Evolutionary conservation across 2,113 vertebrate genomes (phyloP), one percentile per base, ranked within the genome.

Genomic region (Sorex araneus): DNA sequence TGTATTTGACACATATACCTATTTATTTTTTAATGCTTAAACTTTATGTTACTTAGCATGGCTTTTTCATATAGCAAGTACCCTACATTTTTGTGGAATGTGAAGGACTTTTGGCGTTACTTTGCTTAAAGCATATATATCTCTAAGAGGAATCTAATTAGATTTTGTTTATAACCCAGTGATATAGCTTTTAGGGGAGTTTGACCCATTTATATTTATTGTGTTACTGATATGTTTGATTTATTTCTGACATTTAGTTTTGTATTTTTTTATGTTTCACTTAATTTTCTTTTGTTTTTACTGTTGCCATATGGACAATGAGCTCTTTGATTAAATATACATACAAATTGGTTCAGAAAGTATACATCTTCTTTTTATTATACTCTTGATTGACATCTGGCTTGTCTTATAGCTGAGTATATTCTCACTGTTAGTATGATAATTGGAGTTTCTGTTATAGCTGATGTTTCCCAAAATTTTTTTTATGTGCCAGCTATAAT

Each of bases 151-250:
- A 40, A 50, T 50, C 19, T 32, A 79, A 76, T 82, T 88, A 21
- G 11, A 63, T 77, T 83, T 94, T 90, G 81, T 43, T 93, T 94
- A 73, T 90, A 34, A 85, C 28, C 3, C 16, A 93, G 6, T 82
- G 19, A 82, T 45, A 45, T 75, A 19, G 13, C 79, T 90, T 19
- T 83, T 85, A 54, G 54, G 60, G 66, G 54, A 87, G 54, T 90
- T 84, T 94, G 94, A 92, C 47, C n/a, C 85, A 79, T 27, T 95
- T 93, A 95, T 1, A 92, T 60, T 94, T 91, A 92, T 85, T 95
- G 74, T 94, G 69, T 90, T 90, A 90, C 79, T 34, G 27, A 79
- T 84, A 63, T 73, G 54, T 87, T 90, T 93, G 18, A 64, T 69
- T 89, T 92, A 79, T n/a, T 66, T 93, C 27, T 87, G 67, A 74